Percentiles rank a stretch among this genome's conserved stretches.
Evolutionary conservation across 2,797 vertebrate genomes (phyloP).

Genomic region (Podargus strigoides): DNA sequence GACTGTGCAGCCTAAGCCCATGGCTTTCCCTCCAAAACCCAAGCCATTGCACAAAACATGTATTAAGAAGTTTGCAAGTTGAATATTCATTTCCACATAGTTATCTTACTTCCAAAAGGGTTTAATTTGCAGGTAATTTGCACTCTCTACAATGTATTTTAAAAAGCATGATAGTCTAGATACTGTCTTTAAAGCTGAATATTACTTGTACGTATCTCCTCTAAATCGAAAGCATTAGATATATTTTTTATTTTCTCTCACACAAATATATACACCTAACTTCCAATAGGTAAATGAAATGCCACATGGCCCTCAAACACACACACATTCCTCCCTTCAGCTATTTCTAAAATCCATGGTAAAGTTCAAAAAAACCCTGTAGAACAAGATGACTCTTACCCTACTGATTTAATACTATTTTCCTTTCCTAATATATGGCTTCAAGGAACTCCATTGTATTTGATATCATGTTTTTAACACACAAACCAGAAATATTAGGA

Average conservation of each 20-base stretch:
- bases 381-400: not conserved
- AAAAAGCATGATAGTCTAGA: not conserved
- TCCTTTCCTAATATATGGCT: not conserved
- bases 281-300: not conserved
- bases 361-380: not conserved
- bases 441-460: not conserved
- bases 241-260: not conserved
- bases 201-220: not conserved
- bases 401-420: not conserved
- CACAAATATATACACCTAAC: not conserved
- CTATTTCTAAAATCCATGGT: not conserved
- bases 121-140: not conserved
- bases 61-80: not conserved
- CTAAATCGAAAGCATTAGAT: not conserved
- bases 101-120: not conserved
- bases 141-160: not conserved
- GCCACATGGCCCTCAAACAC: not conserved
- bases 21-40: not conserved
- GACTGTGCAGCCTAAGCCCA: not conserved
- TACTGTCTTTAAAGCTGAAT: not conserved
- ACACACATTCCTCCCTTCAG: not conserved
- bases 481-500: not conserved
- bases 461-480: not conserved
- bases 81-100: not conserved
- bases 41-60: not conserved